Base-by-base conservation (phyloP, 1,140 invertebrate genomes). In the Penaeus chinensis region DNA sequence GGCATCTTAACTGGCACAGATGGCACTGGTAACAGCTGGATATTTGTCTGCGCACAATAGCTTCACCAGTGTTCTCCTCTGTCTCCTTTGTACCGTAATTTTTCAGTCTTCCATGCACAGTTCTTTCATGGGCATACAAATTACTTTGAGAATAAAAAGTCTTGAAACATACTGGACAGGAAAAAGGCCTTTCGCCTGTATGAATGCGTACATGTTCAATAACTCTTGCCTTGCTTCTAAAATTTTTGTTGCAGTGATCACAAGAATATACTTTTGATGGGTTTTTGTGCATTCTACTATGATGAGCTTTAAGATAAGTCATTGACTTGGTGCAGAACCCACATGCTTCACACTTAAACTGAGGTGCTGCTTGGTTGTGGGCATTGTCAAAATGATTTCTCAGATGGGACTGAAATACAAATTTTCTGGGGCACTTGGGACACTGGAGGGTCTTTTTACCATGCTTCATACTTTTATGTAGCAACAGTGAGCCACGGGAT, bases 391-490 rank as follows among this genome's bases (percentile, higher is more conserved):
- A 27, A 54, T 87, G 86, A 13, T 47, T 77, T 42, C 66, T 87
- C 69, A 82, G 16, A 22, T 82, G 74, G 13, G 63, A 87, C 11
- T 82, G 69, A 74, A 76, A 87, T 32, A 66, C 32, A 60, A 87
- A 87, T 37, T 61, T 77, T 65, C 47, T 82, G 8, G 80, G 69
- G 42, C 86, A 87, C 61, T 65, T 16, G 54, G 86, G 71, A 81
- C 86, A 87, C 18, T 79, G 80, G 18, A 87, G 20, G 16, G 27
- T 63, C 24, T 82, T 87, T 42, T 87, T 32, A 42, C 24, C 16
- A 77, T 87, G 86, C 65, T 82, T 78, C 22, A 87, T 42, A 42
- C 82, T 87, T 37, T 82, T 82, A 42, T 87, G 86, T 42, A 82
- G 65, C 42, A 63, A 60, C 2, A 87, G 32, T n/a, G 86, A 82